phyloP scores from a whole-genome alignment of 2,888 invertebrate genomes.

The Metalampra italica region DNA sequence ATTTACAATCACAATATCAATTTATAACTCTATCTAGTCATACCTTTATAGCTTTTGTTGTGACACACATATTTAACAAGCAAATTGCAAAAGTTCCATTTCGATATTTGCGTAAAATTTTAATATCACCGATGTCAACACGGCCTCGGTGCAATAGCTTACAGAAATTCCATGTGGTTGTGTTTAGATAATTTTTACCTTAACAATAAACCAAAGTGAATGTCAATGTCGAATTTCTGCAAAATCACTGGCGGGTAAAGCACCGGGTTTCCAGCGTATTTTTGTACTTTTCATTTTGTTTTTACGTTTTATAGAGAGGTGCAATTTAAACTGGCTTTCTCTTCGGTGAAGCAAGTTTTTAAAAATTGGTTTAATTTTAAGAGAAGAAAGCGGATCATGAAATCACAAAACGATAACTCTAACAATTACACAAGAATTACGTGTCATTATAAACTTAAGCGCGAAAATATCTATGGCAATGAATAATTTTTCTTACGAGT shows the following conservation, averaged over 20 bases:
- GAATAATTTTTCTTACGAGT: too few species aligned
- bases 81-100: constrained; percentile 38
- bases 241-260: constrained; percentile 35
- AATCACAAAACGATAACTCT: neutral
- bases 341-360: too few species aligned
- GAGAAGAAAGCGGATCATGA: neutral
- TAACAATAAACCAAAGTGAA: constrained; percentile 34
- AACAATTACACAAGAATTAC: neutral
- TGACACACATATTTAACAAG: constrained; percentile 19
- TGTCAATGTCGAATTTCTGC: constrained; percentile 58
- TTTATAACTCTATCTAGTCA: neutral
- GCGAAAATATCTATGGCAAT: too few species aligned
- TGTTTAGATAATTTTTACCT: constrained; percentile 2
- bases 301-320: neutral
- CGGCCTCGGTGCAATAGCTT: constrained; percentile 34
- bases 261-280: neutral
- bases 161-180: constrained; percentile 39
- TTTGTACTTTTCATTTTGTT: neutral
- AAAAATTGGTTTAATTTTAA: too few species aligned
- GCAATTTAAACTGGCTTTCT: neutral
- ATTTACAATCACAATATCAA: too few species aligned
- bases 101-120: constrained; percentile 51
- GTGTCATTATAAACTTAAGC: too few species aligned
- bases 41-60: neutral
- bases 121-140: constrained; percentile 53